Conservation (phyloP, 1,140 invertebrate genomes). For the Proales similis region DNA sequence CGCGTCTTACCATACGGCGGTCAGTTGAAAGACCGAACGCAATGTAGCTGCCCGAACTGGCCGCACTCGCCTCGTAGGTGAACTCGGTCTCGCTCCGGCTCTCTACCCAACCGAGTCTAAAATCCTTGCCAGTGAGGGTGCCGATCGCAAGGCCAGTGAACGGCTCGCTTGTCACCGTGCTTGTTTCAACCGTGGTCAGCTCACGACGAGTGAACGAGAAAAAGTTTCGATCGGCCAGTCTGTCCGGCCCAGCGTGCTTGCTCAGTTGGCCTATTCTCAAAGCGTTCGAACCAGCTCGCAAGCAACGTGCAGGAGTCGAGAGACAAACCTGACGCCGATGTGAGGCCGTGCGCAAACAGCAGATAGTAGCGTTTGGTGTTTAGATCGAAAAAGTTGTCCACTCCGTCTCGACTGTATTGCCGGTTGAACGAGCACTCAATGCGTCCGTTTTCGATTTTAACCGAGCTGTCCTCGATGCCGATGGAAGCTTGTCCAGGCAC, state of each 20-base stretch:
- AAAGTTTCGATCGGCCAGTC: no score
- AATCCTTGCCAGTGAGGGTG: no score
- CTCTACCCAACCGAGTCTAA: no score
- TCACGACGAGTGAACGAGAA: no score
- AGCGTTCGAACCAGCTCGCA: no score
- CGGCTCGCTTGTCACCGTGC: no score
- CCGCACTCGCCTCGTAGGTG: not conserved
- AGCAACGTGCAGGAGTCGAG: no score
- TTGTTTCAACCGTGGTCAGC: no score
- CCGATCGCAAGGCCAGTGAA: no score
- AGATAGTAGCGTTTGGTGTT: conserved; percentile 2
- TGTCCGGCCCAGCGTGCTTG: no score
- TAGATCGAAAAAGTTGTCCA: not conserved
- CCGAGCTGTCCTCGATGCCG: conserved; percentile 2
- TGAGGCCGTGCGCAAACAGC: conserved; percentile 10
- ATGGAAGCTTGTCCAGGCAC: conserved; percentile 1
- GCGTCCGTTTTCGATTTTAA: not conserved
- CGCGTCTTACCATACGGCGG: not conserved
- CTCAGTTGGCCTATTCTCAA: no score
- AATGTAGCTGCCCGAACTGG: not conserved
- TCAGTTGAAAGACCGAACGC: conserved; percentile 17
- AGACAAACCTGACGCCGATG: not conserved
- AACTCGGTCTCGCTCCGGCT: not conserved
- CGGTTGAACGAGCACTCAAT: conserved; percentile 4
- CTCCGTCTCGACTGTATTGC: not conserved